Base-by-base conservation (phyloP, 1,140 invertebrate genomes). In the Tetramorium parvispinum region DNA sequence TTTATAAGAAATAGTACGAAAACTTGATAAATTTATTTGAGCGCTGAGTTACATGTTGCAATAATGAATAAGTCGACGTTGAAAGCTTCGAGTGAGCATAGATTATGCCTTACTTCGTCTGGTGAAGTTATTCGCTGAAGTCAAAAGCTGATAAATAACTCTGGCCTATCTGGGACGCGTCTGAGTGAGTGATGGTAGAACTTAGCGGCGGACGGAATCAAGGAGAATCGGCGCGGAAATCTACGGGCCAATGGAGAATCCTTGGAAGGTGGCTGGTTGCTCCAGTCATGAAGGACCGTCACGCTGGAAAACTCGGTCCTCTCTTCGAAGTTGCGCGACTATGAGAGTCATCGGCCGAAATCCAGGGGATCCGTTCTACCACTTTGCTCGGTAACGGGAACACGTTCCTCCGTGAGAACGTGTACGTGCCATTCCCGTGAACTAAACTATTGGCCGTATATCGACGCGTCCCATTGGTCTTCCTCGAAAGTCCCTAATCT, bases 401-500 rank as follows among this genome's bases (percentile, higher is more conserved):
- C 66, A 83, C 68, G 40, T 83, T 66, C 46, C 6, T 66, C 43
- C 61, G 66, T 46, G 66, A 43, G 51, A 55, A 24, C 10, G 78
- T 81, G 32, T 57, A 37, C 53, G 79, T 71, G 78, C 66, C 13
- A 53, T 59, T 59, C 53, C 27, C 32, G 68, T 59, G 79, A 83
- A 49, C 79, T 83, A 73, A 83, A 83, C 68, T 83, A 83, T 83
- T 79, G 83, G 59, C 46, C 75, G 46, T 85, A 85, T 78, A 85
- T 85, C 83, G 83, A 21, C 32, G 73, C 75, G 59, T 85, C 46
- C 83, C 83, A 77, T 78, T 85, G 73, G 59, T 85, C 83, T 85
- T 85, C 75, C 32, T 53, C 61, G 43, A 78, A 79, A 79, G 68
- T 85, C 82, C 83, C 83, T 79, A 85, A 78, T 85, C 83, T 85